Conservation (phyloP, 1,140 invertebrate species). For the Hormaphis cornu region DNA sequence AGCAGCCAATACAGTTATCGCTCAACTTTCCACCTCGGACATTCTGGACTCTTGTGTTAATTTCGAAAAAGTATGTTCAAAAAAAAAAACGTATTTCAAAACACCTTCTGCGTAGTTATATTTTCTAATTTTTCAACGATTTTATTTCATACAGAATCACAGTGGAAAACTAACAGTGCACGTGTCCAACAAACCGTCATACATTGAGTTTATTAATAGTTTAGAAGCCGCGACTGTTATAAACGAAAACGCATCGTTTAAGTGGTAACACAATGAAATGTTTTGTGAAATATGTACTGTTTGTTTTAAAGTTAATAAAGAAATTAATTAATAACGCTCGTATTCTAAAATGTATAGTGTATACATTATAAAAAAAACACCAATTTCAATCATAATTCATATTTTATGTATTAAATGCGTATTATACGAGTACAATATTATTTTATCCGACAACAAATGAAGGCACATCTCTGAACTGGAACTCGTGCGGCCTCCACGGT, state of each 20-base stretch:
- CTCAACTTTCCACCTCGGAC: background rate
- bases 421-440: background rate
- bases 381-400: background rate
- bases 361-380: background rate
- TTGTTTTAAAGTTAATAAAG: background rate
- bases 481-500: conserved; percentile 36
- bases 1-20: background rate
- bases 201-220: conserved; percentile 18
- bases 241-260: conserved; percentile 29
- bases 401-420: background rate
- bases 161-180: conserved; percentile 11
- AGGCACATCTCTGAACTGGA: conserved; percentile 37
- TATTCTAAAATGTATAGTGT: background rate
- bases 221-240: conserved; percentile 17
- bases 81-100: background rate
- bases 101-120: no score
- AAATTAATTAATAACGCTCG: conserved; percentile 2
- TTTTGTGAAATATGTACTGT: background rate
- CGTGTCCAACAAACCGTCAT: conserved; percentile 8
- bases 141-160: background rate
- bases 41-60: conserved; percentile 26
- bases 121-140: no score
- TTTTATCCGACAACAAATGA: conserved; percentile 11
- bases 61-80: conserved; percentile 27
- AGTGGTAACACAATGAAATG: conserved; percentile 22